These are phyloP conservation scores for Dermatemys mawii DNA, from an alignment of 2,113 vertebrate genomes.

Conservation along the genomic window DNA sequence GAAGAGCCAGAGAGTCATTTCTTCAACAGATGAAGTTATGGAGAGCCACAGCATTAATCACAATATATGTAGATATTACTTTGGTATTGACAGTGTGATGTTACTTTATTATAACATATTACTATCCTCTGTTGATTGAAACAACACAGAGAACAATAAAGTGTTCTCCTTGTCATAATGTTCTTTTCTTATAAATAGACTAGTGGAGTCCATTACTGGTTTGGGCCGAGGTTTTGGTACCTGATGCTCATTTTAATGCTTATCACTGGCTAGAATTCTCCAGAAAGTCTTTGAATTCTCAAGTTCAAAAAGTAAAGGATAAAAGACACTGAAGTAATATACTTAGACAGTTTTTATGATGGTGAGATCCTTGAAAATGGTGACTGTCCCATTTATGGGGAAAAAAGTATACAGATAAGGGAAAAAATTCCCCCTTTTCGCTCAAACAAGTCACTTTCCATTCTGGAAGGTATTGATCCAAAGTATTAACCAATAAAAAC, in stretches of 20 bases:
- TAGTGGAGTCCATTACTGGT: neutral
- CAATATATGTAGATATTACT: neutral
- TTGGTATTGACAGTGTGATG: neutral
- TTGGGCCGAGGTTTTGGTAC: neutral
- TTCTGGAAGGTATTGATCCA: neutral
- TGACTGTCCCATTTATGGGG: neutral
- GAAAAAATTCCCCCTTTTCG: neutral
- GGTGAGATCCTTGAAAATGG: neutral
- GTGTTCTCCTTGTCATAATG: neutral
- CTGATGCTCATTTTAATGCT: neutral
- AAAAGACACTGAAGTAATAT: neutral
- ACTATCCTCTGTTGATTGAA: neutral
- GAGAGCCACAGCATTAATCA: constrained; percentile 35
- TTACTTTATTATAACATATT: neutral
- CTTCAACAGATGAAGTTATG: neutral
- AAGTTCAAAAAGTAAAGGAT: neutral
- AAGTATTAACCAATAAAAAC: neutral
- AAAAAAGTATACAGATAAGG: neutral
- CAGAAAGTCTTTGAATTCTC: neutral
- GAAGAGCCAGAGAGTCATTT: neutral
- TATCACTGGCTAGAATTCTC: neutral
- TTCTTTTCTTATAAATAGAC: neutral
- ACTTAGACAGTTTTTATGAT: neutral
- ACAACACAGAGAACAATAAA: neutral
- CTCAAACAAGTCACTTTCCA: neutral